Base-by-base conservation (phyloP, 2,888 invertebrate species). In the Pemphredon lugubris region DNA sequence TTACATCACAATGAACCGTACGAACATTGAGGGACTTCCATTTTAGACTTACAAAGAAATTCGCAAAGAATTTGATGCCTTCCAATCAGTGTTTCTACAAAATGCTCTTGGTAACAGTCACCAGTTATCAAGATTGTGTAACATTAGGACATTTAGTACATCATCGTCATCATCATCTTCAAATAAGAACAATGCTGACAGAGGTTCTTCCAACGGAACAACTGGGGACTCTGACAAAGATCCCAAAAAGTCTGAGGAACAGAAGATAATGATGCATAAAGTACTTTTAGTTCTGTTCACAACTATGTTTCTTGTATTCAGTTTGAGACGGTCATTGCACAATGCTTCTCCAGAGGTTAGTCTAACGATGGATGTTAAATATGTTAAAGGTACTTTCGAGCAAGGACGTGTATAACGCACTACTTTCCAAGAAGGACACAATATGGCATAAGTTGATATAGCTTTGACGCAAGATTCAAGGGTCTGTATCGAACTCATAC, bases 21-120 rank as follows among this genome's bases (percentile, higher is more conserved):
- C 37, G 1, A 14, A 54, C 9, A 37, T 42, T 0, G 9, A 21
- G 0, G 30, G 6, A 32, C 42, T 73, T 67, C 58, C 23, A 57
- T 81, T 84, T 57, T 67, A 90, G 89, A 58, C 74, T 44, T 69
- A 68, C 51, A 80, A 60, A 64, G 75, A 84, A 65, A 89, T 92
- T 30, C 89, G 91, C 80, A 91, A 87, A 54, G 93, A 94, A 88
- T 93, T 91, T 76, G 90, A 91, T 80, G 92, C 93, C 40, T 91
- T 92, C n/a, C 91, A 91, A 51, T 72, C 73, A 11, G 50, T 81
- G 37, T 40, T 84, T 2, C 58, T 67, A n/a, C 77, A 61, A 13
- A 84, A 77, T 80, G 20, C 69, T 44, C 37, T 57, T 69, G 5
- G 11, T 64, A 30, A 45, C 71, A 44, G 32, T 26, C 40, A 16